These are phyloP conservation scores for Puffinus mauretanicus DNA, from an alignment of 2,113 vertebrate species.

Conservation along the genomic window DNA sequence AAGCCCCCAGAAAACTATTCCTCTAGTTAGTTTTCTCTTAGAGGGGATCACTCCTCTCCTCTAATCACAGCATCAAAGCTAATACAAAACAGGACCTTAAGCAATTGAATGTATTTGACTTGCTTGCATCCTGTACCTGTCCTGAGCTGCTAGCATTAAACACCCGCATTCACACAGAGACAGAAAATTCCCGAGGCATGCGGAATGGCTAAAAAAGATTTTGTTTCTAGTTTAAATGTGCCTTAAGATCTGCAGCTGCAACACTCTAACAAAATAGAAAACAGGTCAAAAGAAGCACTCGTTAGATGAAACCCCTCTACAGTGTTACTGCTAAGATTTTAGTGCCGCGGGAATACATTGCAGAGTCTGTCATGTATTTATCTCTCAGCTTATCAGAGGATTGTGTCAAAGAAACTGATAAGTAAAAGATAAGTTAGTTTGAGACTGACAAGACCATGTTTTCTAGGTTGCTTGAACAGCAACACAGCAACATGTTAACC, in stretches of 20 bases:
- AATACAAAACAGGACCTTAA: not conserved
- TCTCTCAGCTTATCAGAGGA: slow-evolving; percentile 3
- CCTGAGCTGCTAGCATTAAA: not conserved
- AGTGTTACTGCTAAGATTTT: not conserved
- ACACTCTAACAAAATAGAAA: not conserved
- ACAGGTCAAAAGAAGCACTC: not conserved
- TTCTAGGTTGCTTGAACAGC: not conserved
- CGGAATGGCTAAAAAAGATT: not conserved
- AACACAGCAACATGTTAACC: not conserved
- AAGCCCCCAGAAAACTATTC: not conserved
- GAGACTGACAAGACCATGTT: slow-evolving; percentile 7
- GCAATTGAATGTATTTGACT: not conserved
- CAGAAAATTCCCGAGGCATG: not conserved
- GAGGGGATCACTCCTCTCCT: not conserved
- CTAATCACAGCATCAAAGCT: not conserved
- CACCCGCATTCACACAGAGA: not conserved
- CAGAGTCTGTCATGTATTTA: not conserved
- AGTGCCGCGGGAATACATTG: not conserved
- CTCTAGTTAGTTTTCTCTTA: not conserved
- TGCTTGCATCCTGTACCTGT: not conserved
- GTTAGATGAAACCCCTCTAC: not conserved
- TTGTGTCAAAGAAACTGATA: slow-evolving; percentile 12
- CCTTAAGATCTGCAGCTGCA: not conserved
- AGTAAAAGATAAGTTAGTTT: not conserved
- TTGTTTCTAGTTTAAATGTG: not conserved